Base-by-base conservation (phyloP, 2,888 invertebrate species). In the Glaucopsyche alexis region DNA sequence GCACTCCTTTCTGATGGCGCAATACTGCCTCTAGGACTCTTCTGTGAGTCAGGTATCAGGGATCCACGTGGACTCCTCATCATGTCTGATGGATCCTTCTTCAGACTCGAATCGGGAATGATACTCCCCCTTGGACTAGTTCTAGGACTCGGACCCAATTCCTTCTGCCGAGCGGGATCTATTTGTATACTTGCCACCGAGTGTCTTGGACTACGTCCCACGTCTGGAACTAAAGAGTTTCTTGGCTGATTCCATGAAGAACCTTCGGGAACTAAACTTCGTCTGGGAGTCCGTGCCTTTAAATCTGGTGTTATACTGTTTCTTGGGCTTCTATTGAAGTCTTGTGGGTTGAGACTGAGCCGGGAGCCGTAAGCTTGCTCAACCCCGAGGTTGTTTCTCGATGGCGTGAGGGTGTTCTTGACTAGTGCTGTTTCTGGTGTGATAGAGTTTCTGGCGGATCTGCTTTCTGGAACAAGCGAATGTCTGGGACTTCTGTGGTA, bases 401-500 rank as follows among this genome's bases (percentile, higher is more conserved):
- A 93, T 6, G 94, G 94, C 2, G 93, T 85, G 72, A 95, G 83
- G 74, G 92, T 94, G 76, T 94, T 94, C 76, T 94, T 87, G 13
- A 91, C 93, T 78, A 94, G 94, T 50, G 89, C 90, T 52, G 93
- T 87, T 69, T 95, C 95, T 38, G 95, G 95, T 45, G 94, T 93
- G 71, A 95, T 91, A 16, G 95, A 95, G 80, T 95, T 94, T 71
- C 95, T 90, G 0, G 95, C 94, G 74, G 94, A 95, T 76, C 94
- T 89, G 66, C 84, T 83, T 75, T 94, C 94, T 0, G 94, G 94
- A 0, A 93, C 91, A 66, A 95, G 79, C 4, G 94, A 94, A 76
- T 94, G 92, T 65, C 95, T 85, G 71, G 94, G 93, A 78, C 94
- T 94, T 71, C 94, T 89, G 73, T 94, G 94, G 76, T 94, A 94